These are phyloP conservation scores for Brachyhypopomus occidentalis DNA, from an alignment of 2,113 vertebrate genomes.

Conservation along the genomic window DNA sequence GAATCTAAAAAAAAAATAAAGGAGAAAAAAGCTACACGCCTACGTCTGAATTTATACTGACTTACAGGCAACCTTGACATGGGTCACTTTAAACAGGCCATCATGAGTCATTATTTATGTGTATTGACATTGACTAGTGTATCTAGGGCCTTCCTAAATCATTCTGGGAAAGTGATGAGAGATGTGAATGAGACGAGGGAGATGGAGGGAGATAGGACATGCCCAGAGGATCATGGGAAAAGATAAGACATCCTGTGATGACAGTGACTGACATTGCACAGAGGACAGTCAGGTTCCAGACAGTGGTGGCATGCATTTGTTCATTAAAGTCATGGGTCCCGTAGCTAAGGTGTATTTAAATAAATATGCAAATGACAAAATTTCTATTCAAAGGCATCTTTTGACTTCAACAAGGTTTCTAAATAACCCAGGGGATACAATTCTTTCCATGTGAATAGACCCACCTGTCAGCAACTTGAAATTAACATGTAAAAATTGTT, in stretches of 20 bases:
- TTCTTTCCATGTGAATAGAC: conserved; percentile 60
- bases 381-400: conserved; percentile 68
- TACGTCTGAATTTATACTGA: conserved; percentile 25
- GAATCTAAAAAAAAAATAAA: background rate
- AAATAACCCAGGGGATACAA: conserved; percentile 67
- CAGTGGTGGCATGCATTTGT: conserved; percentile 61
- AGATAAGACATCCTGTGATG: conserved; percentile 59
- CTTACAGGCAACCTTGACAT: conserved; percentile 32
- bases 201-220: conserved; percentile 1
- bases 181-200: background rate
- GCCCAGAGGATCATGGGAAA: conserved; percentile 41
- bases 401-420: conserved; percentile 64
- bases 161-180: background rate
- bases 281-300: conserved; percentile 50
- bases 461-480: conserved; percentile 65
- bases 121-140: conserved; percentile 12
- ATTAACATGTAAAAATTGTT: conserved; percentile 57
- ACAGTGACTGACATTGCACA: conserved; percentile 58
- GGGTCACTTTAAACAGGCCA: background rate
- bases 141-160: conserved; percentile 3
- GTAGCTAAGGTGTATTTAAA: conserved; percentile 67
- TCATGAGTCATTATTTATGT: conserved; percentile 23
- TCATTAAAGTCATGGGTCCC: conserved; percentile 64
- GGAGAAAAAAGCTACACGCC: background rate
- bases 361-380: conserved; percentile 74